phyloP scores from a whole-genome alignment of 2,113 vertebrate genomes.

The Phrynosoma blainvillii region DNA sequence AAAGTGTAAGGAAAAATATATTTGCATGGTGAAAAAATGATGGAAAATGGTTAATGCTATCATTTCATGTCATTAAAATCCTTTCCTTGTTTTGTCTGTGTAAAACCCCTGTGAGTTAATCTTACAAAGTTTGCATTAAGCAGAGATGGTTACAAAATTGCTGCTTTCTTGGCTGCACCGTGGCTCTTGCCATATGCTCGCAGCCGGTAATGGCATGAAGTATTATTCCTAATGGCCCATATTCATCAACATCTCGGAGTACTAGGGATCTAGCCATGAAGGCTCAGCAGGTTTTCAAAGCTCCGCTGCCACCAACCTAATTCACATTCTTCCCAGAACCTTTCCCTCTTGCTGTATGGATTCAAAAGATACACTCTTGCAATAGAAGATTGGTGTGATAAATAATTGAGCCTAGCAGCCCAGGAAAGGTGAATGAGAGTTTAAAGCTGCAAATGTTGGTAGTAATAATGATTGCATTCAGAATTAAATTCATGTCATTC shows the following conservation, averaged over 20 bases:
- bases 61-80: not conserved
- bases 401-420: slow-evolving; percentile 48
- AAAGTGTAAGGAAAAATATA: not conserved
- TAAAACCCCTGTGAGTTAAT: slow-evolving; percentile 32
- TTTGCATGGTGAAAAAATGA: not conserved
- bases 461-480: slow-evolving; percentile 2
- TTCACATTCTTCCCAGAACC: slow-evolving; percentile 60
- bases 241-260: slow-evolving; percentile 70
- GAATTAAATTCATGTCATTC: slow-evolving; percentile 42
- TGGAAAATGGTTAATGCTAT: not conserved
- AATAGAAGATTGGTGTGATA: slow-evolving; percentile 55
- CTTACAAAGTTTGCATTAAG: slow-evolving; percentile 52
- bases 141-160: slow-evolving; percentile 55
- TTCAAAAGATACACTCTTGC: slow-evolving; percentile 52
- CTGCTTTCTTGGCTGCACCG: slow-evolving; percentile 57
- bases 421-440: slow-evolving; percentile 50
- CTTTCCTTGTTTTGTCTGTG: slow-evolving; percentile 37
- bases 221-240: slow-evolving; percentile 70
- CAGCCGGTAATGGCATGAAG: slow-evolving; percentile 62
- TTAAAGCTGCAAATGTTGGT: slow-evolving; percentile 38
- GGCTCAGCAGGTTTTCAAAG: slow-evolving; percentile 59
- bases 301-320: slow-evolving; percentile 55
- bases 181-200: slow-evolving; percentile 59
- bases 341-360: slow-evolving; percentile 30
- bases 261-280: slow-evolving; percentile 56